Evolutionary conservation across 2,113 vertebrate species (phyloP).

Genomic region (Egretta garzetta): DNA sequence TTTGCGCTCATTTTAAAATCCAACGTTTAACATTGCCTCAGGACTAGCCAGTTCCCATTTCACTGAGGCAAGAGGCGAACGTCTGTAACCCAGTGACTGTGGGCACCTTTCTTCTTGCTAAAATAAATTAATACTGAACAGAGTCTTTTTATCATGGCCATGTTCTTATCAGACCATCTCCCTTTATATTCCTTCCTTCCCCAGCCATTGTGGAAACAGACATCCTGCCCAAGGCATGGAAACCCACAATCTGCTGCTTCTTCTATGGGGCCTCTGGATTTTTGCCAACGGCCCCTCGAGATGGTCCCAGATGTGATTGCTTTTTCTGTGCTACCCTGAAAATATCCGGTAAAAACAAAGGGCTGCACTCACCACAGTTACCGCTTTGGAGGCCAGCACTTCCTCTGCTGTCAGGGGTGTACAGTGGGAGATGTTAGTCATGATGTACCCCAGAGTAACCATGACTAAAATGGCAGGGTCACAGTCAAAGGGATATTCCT

Average conservation of each 20-base stretch:
- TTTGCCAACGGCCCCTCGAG: conserved; percentile 19
- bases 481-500: conserved; percentile 51
- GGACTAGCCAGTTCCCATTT: not conserved
- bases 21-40: not conserved
- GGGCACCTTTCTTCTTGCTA: conserved; percentile 24
- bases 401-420: conserved; percentile 61
- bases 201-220: conserved; percentile 38
- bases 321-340: conserved; percentile 41
- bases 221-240: conserved; percentile 47
- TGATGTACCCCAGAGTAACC: conserved; percentile 39
- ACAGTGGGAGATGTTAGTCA: conserved; percentile 50
- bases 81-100: not conserved
- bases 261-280: conserved; percentile 5
- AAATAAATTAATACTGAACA: conserved; percentile 6
- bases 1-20: not conserved
- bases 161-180: conserved; percentile 35
- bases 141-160: not conserved
- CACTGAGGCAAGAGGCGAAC: not conserved
- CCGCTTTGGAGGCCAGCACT: conserved; percentile 42
- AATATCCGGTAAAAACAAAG: conserved; percentile 58
- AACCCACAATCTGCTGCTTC: conserved; percentile 48
- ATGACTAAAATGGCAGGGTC: conserved; percentile 10
- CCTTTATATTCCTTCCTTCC: conserved; percentile 54
- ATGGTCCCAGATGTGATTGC: conserved; percentile 39
- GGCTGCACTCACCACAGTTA: conserved; percentile 43